Base-by-base conservation (phyloP, 2,113 vertebrate genomes). In the Paracanthobrama guichenoti region DNA sequence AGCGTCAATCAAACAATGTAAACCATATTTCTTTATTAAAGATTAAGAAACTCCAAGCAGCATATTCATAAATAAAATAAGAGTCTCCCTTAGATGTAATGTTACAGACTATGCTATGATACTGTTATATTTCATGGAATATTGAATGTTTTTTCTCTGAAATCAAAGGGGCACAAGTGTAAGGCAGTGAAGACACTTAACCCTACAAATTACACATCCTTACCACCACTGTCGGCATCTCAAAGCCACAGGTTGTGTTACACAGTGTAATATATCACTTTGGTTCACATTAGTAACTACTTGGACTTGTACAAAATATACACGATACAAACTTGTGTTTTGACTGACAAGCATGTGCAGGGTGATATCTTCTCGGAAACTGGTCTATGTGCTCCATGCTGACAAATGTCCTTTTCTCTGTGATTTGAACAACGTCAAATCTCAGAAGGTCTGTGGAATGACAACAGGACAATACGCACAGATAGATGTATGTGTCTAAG, bases 1-100 rank as follows among this genome's bases (percentile, higher is more conserved):
- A 83, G 78, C 71, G 77, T 57, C 42, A 88, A 59, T 83, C 83
- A 78, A 67, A 57, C 59, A 42, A 22, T 93, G 91, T 91, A 91
- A 93, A 92, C 91, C 90, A 92, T 92, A 90, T 93, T 92, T 94
- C 91, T 94, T 94, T 94, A 94, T 94, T 94, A 93, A 94, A 94
- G 92, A 89, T 94, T 93, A 94, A 93, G 92, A 93, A 94, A 93
- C 89, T 93, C 93, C 94, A 94, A 94, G 93, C 93, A 93, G 92
- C 92, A 92, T 92, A 93, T 92, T 93, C 90, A 93, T 94, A 92
- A 93, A 94, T 92, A 93, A 94, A 93, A 93, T 89, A 88, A 87
- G 89, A 89, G 84, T 90, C 88, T 93, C 90, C 89, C 84, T 91
- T 81, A 79, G 86, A 88, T 90, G 89, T 84, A 87, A 89, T 67